These are phyloP conservation scores for Coluber constrictor DNA, from an alignment of 2,797 vertebrate species.

Conservation along the genomic window DNA sequence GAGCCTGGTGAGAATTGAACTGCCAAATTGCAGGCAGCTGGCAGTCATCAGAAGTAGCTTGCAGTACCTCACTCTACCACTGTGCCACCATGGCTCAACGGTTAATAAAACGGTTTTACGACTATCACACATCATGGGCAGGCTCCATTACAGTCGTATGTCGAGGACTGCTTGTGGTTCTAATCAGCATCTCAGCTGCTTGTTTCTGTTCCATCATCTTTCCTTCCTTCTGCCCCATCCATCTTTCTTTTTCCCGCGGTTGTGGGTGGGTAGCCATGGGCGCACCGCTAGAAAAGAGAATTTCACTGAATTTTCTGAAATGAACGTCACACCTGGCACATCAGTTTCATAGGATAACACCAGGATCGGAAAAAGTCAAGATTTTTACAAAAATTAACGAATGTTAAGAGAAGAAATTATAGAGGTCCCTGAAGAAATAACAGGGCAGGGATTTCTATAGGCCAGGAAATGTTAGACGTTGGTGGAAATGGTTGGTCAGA, in stretches of 20 bases:
- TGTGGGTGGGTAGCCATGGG: not conserved
- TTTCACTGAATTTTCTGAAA: not conserved
- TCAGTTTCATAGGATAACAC: not conserved
- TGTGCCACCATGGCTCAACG: no score
- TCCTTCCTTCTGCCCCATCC: not conserved
- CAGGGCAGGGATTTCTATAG: not conserved
- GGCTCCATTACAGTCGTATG: no score
- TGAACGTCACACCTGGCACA: not conserved
- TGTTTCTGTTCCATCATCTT: not conserved
- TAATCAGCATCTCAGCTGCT: not conserved
- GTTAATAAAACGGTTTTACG: not conserved
- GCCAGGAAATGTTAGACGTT: not conserved
- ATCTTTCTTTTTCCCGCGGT: accelerated
- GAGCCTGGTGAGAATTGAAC: no score
- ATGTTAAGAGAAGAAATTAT: not conserved
- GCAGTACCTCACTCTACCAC: no score
- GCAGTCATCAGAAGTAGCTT: no score
- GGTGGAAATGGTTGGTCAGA: not conserved
- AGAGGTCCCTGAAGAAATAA: not conserved
- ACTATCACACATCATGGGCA: not conserved
- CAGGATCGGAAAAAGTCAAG: not conserved
- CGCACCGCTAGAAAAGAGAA: not conserved
- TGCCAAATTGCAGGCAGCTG: no score
- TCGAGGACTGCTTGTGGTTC: not conserved
- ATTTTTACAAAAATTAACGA: not conserved